Percentiles rank a stretch among this genome's conserved stretches.
phyloP scores from a whole-genome alignment of 2,888 invertebrate genomes.

The Sinhomidia bicolor region DNA sequence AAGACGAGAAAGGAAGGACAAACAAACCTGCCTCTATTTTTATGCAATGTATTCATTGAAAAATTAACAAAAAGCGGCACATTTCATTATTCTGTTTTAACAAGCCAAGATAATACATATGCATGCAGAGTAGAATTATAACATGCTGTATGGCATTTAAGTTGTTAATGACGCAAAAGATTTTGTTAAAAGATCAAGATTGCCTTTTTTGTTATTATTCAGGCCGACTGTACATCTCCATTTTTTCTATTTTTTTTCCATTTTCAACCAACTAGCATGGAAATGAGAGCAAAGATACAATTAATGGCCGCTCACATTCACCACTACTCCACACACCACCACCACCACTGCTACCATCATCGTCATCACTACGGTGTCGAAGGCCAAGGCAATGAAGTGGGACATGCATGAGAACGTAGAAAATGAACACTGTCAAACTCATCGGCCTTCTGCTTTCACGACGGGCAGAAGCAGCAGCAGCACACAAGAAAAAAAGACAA shows the following conservation, averaged over 20 bases:
- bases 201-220: too few species aligned
- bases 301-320: not conserved
- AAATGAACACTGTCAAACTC: slow-evolving; percentile 1
- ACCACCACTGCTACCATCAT: not conserved
- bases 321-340: not conserved
- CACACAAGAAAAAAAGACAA: not conserved
- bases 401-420: not conserved
- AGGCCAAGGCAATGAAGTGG: not conserved
- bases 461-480: too few species aligned
- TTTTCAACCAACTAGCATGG: not conserved
- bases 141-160: not conserved
- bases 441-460: too few species aligned
- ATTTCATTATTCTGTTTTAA: slow-evolving; percentile 24
- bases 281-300: not conserved
- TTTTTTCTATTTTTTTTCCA: not conserved
- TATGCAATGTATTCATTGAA: not conserved
- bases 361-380: not conserved
- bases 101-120: too few species aligned
- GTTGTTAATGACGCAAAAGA: slow-evolving; percentile 29
- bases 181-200: slow-evolving; percentile 26
- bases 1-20: not conserved
- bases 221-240: too few species aligned
- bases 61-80: not conserved
- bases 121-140: not conserved
- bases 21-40: not conserved